Evolutionary conservation across 2,797 vertebrate genomes (phyloP).

Genomic region (Botia almorhae): DNA sequence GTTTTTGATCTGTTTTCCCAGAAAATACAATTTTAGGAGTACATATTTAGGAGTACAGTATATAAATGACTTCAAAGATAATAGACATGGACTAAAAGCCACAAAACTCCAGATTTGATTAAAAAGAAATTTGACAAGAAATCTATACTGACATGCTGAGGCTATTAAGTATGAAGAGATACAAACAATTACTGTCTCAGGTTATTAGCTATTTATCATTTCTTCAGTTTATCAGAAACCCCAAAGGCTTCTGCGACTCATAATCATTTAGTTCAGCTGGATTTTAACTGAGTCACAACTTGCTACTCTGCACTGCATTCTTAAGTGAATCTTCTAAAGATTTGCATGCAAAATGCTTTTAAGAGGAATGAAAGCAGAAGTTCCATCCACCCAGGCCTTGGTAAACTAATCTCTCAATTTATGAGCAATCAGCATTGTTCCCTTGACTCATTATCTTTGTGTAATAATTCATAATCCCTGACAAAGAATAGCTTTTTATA

Average conservation of each 20-base stretch:
- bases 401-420: constrained; percentile 60
- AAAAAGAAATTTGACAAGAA: not conserved
- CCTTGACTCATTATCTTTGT: constrained; percentile 61
- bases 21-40: not conserved
- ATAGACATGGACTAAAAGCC: not conserved
- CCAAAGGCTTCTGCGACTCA: constrained; percentile 26
- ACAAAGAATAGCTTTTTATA: constrained; percentile 44
- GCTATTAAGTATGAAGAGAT: constrained; percentile 27
- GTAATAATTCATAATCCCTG: constrained; percentile 68
- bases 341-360: constrained; percentile 40
- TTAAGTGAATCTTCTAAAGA: constrained; percentile 45
- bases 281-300: constrained; percentile 33
- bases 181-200: constrained; percentile 19
- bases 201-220: constrained; percentile 41
- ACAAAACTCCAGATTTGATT: not conserved
- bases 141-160: constrained; percentile 1
- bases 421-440: constrained; percentile 40
- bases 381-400: constrained; percentile 39
- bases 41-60: not conserved
- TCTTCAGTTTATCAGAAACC: constrained; percentile 18
- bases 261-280: constrained; percentile 26
- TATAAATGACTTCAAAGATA: not conserved
- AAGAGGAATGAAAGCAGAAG: constrained; percentile 36
- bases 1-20: not conserved
- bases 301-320: constrained; percentile 22